phyloP scores from a whole-genome alignment of 2,797 vertebrate genomes.

The Sciurus carolinensis region DNA sequence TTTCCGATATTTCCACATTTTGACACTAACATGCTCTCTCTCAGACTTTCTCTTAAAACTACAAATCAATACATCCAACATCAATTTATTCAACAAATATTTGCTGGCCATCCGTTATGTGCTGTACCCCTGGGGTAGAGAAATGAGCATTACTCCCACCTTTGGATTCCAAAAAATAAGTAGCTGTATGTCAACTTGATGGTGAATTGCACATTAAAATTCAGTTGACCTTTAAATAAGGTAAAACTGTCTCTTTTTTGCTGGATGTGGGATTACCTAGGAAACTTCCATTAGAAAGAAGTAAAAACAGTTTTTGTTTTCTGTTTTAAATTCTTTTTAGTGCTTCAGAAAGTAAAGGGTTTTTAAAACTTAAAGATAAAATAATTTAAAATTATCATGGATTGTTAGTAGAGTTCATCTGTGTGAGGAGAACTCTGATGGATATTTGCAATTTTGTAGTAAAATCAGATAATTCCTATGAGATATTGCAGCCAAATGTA shows the following conservation, averaged over 20 bases:
- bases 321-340: constrained; percentile 17
- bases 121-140: neutral
- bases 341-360: neutral
- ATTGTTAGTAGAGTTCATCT: constrained; percentile 27
- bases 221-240: constrained; percentile 50
- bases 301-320: neutral
- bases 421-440: neutral
- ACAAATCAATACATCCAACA: constrained; percentile 52
- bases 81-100: constrained; percentile 34
- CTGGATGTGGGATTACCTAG: constrained; percentile 37
- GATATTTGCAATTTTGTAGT: neutral
- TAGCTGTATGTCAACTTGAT: constrained; percentile 12
- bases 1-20: constrained; percentile 28
- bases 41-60: constrained; percentile 21
- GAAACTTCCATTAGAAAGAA: constrained; percentile 60
- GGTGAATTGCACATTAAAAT: constrained; percentile 47
- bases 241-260: constrained; percentile 26
- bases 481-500: neutral
- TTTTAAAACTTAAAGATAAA: neutral
- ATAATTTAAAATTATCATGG: constrained; percentile 14
- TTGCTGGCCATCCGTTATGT: neutral
- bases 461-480: neutral
- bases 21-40: neutral
- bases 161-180: constrained; percentile 53
- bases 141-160: neutral